Evolutionary conservation across 2,113 vertebrate species (phyloP).

Genomic region (Conger conger): DNA sequence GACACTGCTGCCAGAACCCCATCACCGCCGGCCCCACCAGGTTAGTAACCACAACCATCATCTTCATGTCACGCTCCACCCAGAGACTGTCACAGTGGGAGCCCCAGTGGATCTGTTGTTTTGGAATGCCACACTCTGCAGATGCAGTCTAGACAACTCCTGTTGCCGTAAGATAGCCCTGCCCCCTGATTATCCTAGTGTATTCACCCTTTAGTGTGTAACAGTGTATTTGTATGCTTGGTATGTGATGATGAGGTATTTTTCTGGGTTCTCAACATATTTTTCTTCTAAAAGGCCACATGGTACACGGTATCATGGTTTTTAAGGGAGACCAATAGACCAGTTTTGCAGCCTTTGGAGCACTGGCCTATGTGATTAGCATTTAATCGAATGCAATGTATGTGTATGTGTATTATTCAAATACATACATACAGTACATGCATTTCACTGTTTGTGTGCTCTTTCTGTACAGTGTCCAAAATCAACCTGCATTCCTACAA

Average conservation of each 20-base stretch:
- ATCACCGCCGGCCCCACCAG: slow-evolving; percentile 66
- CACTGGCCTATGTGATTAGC: slow-evolving; percentile 8
- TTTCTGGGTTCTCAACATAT: background rate
- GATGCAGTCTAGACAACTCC: background rate
- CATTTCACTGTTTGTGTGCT: slow-evolving; percentile 34
- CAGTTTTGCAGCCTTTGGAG: slow-evolving; percentile 14
- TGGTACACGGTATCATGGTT: background rate
- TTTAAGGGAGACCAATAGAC: background rate
- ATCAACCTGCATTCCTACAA: slow-evolving; percentile 34
- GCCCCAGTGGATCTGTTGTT: background rate
- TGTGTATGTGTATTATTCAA: slow-evolving; percentile 44
- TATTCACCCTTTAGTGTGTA: background rate
- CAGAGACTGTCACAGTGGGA: background rate
- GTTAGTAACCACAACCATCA: slow-evolving; percentile 62
- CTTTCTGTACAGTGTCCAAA: slow-evolving; percentile 26
- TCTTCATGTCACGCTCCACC: background rate
- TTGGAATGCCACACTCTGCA: background rate
- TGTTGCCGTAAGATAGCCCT: background rate
- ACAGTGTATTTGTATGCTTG: background rate
- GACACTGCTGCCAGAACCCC: slow-evolving; percentile 54
- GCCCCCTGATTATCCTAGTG: background rate
- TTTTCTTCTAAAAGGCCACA: background rate
- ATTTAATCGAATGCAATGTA: slow-evolving; percentile 36
- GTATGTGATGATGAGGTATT: no score
- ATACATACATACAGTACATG: slow-evolving; percentile 30